Conservation (phyloP, 2,113 vertebrate species). For the Nicator chloris region DNA sequence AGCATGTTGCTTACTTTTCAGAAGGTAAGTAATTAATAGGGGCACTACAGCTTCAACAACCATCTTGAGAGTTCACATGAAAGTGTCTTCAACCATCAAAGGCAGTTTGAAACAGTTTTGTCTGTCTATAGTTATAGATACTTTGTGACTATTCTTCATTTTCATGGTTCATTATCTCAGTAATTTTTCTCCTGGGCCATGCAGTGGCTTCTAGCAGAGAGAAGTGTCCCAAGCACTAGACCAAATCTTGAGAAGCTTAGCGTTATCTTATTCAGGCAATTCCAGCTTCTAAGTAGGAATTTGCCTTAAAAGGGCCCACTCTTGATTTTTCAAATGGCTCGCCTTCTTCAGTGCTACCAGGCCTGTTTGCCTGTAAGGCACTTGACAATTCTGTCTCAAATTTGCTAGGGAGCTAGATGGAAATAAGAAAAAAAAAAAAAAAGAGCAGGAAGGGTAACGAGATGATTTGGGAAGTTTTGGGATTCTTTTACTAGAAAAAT, state of each 20-base stretch:
- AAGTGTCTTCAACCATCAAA: neutral
- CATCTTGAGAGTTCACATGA: neutral
- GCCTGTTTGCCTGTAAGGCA: neutral
- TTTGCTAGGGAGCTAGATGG: neutral
- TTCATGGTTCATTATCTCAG: neutral
- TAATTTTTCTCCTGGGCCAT: neutral
- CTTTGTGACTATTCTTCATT: neutral
- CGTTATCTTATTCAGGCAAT: neutral
- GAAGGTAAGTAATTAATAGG: constrained; percentile 69
- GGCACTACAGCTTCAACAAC: neutral
- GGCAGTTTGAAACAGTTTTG: neutral
- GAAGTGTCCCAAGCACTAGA: neutral
- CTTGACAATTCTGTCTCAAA: neutral
- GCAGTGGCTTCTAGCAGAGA: neutral
- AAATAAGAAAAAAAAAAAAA: neutral
- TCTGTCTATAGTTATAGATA: neutral
- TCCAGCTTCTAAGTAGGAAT: neutral
- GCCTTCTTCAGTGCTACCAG: neutral
- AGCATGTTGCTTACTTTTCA: constrained; percentile 79
- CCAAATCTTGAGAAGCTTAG: neutral
- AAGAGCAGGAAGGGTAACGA: neutral
- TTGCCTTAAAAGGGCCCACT: neutral
- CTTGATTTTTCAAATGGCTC: neutral
- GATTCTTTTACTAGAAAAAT: neutral
- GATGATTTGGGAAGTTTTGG: neutral